phyloP scores from a whole-genome alignment of 2,797 vertebrate species.

The Buphagus erythrorhynchus region DNA sequence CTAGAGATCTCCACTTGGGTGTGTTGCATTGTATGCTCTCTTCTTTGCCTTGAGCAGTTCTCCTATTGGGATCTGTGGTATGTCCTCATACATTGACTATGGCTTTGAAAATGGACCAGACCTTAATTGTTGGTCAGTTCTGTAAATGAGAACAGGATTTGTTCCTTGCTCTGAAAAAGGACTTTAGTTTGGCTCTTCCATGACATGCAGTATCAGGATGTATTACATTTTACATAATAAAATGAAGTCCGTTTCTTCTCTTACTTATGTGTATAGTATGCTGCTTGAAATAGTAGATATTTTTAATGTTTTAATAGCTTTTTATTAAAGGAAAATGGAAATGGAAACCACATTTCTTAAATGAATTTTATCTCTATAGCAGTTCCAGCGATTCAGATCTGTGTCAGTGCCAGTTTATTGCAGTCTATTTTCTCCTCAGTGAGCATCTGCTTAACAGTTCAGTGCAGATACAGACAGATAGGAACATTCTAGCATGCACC shows the following conservation, averaged over 20 bases:
- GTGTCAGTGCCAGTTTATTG: constrained; percentile 36
- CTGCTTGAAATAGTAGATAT: constrained; percentile 23
- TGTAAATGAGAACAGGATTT: background rate
- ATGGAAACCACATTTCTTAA: constrained; percentile 39
- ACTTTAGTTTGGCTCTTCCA: background rate
- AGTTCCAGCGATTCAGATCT: constrained; percentile 32
- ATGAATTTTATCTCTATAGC: constrained; percentile 23
- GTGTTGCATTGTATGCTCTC: background rate
- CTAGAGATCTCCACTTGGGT: background rate
- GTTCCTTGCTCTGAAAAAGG: background rate
- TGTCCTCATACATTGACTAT: background rate
- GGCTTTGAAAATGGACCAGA: background rate
- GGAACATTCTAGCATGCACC: background rate
- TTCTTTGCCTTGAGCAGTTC: background rate
- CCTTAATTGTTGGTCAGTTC: background rate
- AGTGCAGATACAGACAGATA: constrained; percentile 29
- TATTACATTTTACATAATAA: background rate
- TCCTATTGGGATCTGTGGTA: background rate
- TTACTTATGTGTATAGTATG: background rate
- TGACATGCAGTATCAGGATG: background rate
- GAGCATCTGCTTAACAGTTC: constrained; percentile 48
- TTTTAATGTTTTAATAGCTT: constrained; percentile 33
- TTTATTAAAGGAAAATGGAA: constrained; percentile 64
- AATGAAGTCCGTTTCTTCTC: background rate
- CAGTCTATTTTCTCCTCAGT: constrained; percentile 38